Evolutionary conservation across 2,888 invertebrate genomes (phyloP), one percentile per base, ranked within the genome.

Genomic region (Phytoseiulus persimilis): DNA sequence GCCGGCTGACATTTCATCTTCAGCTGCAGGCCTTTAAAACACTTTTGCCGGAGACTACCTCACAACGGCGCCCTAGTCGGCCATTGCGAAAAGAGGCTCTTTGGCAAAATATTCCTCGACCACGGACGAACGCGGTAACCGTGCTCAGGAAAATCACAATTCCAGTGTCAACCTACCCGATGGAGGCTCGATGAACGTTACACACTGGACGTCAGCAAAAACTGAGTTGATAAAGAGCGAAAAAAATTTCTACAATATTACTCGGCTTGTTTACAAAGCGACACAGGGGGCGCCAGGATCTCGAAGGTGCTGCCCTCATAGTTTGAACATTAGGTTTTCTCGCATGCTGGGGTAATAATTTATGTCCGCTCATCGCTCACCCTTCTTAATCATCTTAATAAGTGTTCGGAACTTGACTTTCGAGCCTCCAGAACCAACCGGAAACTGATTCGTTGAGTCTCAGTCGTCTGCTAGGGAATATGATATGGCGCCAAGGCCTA

Each of bases 211-310:
- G 45, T 45, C 23, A 9, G 45, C 32, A 11, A 87, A 87, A 87
- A 31, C 39, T 87, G 32, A 28, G 28, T 87, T 31, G 45, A 23
- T 87, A 39, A 87, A 39, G n/a, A 45, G 87, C 45, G 87, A 87
- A 87, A 87, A 87, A 87, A 87, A 39, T 87, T 39, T 87, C 45
- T 45, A 39, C 45, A 87, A 87, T 45, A 87, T 33, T n/a, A 32
- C 87, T 87, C 87, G 39, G 87, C 45, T 87, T 87, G 87, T 87
- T 87, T 87, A 87, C 87, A 87, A 87, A 87, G 39, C 87, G 32
- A 45, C 31, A 33, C 87, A 87, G 87, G 87, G 87, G 87, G 87
- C 87, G 87, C 87, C 87, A 87, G 87, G 23, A 45, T 87, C n/a
- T 33, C 87, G 9, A 33, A n/a, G 87, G 32, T 87, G 87, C 87